These are phyloP conservation scores for Callyntrura guangdongensis DNA, from an alignment of 2,888 invertebrate genomes.

Conservation along the genomic window DNA sequence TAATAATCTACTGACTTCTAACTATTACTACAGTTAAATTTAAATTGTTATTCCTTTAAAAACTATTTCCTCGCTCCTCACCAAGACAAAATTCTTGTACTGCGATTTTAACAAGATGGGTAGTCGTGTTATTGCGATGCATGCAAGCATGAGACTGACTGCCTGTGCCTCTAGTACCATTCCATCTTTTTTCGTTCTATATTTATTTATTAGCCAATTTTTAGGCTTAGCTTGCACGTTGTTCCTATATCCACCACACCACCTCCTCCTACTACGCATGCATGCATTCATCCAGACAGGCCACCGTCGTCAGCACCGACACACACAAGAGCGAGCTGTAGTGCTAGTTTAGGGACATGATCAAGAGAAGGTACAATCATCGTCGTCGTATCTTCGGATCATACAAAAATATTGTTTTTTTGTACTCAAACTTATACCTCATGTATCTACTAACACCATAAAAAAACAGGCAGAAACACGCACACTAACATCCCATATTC, in stretches of 20 bases:
- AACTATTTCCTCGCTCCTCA: no score
- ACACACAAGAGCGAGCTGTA: background rate
- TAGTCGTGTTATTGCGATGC: background rate
- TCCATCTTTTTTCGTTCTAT: slow-evolving; percentile 7
- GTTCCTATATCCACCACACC: slow-evolving; percentile 29
- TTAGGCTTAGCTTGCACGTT: slow-evolving; percentile 61
- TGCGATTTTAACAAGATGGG: background rate
- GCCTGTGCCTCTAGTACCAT: background rate
- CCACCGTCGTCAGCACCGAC: background rate
- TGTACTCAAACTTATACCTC: background rate
- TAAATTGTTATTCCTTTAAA: no score
- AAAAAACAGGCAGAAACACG: background rate
- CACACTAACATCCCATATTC: slow-evolving; percentile 13
- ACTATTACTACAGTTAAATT: no score
- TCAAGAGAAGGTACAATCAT: background rate
- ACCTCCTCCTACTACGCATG: slow-evolving; percentile 56
- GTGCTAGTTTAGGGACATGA: no score
- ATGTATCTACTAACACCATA: no score
- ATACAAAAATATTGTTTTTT: background rate
- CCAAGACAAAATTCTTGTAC: background rate
- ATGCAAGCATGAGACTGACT: background rate
- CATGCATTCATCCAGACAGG: slow-evolving; percentile 39
- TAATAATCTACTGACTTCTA: no score
- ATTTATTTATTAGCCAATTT: slow-evolving; percentile 42
- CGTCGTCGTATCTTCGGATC: background rate